These are phyloP conservation scores for Gryllus bimaculatus DNA, from an alignment of 1,140 invertebrate species.

Conservation along the genomic window DNA sequence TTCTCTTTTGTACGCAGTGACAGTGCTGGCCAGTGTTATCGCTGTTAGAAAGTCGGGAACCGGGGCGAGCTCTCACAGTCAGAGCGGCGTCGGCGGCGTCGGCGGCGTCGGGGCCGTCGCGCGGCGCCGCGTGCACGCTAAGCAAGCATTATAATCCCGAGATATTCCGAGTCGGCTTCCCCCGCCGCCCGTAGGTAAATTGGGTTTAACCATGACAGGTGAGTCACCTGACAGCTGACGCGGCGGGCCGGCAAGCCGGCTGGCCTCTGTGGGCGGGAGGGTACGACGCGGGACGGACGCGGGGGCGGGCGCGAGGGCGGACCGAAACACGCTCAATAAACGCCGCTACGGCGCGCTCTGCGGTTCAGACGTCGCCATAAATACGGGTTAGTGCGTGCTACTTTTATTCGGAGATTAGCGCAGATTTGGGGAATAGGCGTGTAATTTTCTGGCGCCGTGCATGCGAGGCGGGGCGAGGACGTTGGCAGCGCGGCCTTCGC, in stretches of 20 bases:
- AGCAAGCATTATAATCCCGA: constrained; percentile 1
- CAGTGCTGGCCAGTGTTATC: too few species aligned
- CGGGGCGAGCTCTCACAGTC: too few species aligned
- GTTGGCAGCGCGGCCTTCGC: too few species aligned
- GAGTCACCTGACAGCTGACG: constrained; percentile 2
- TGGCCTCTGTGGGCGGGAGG: too few species aligned
- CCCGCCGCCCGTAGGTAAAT: not conserved
- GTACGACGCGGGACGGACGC: too few species aligned
- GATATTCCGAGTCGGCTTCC: not conserved
- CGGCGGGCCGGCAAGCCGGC: too few species aligned
- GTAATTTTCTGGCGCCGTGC: not conserved
- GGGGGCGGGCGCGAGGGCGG: too few species aligned
- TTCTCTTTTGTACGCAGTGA: too few species aligned
- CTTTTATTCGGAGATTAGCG: not conserved
- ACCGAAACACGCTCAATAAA: not conserved
- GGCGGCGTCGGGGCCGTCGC: too few species aligned
- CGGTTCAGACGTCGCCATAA: not conserved
- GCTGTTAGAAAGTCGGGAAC: too few species aligned
- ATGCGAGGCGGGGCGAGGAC: too few species aligned
- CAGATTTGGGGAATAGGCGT: not conserved
- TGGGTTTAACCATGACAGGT: constrained; percentile 3
- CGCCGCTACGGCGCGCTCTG: not conserved
- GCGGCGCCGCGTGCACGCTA: not conserved
- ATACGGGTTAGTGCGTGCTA: not conserved
- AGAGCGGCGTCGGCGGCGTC: too few species aligned